These are phyloP conservation scores for Anabacerthia variegaticeps DNA, from an alignment of 2,797 vertebrate species.

Conservation along the genomic window DNA sequence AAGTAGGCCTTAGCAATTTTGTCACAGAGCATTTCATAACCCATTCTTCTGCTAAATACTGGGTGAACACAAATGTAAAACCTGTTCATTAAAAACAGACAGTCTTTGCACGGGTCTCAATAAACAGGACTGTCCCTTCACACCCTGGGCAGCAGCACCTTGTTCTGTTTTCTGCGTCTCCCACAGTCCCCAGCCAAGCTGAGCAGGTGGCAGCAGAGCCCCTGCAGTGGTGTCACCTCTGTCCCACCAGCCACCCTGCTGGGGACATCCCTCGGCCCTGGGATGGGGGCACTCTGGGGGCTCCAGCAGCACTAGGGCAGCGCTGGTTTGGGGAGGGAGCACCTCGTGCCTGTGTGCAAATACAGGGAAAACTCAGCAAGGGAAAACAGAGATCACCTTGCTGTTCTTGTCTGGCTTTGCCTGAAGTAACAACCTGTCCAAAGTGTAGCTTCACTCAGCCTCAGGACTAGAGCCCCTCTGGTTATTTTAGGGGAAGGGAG, in stretches of 20 bases:
- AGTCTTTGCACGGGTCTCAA: not conserved
- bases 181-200: fast-evolving
- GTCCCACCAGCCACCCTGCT: not conserved
- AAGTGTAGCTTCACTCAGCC: fast-evolving
- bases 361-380: fast-evolving
- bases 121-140: not conserved
- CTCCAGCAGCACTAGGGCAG: not conserved
- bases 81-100: not conserved
- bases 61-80: not conserved
- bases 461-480: not conserved
- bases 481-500: not conserved
- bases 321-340: fast-evolving
- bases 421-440: not conserved
- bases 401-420: not conserved
- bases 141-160: not conserved
- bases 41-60: not conserved
- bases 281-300: too few relatives aligned
- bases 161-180: too few relatives aligned
- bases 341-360: fast-evolving
- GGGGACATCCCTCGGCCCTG: too few relatives aligned
- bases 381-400: not conserved
- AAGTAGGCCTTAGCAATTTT: not conserved
- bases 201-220: not conserved
- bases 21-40: not conserved
- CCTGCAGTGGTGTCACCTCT: not conserved